These are phyloP conservation scores for Zoanthus solanderi DNA, from an alignment of 92 coral and sea anemone species.

Conservation along the genomic window DNA sequence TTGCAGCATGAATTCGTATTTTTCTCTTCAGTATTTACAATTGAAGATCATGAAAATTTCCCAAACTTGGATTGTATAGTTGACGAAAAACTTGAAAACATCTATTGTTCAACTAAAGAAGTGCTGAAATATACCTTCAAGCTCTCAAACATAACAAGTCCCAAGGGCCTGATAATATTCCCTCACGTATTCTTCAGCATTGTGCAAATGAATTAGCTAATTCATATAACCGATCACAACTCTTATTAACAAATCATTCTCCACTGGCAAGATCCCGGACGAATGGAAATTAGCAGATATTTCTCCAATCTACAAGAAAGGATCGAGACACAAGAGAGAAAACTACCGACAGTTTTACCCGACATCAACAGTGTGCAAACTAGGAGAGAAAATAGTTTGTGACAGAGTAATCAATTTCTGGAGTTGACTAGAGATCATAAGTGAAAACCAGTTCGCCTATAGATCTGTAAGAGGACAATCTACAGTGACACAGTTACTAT, in stretches of 20 bases:
- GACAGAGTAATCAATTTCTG: constrained; percentile 47
- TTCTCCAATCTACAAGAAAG: constrained; percentile 30
- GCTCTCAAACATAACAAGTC: constrained; percentile 58
- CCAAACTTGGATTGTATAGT: not conserved
- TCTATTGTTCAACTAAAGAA: constrained; percentile 33
- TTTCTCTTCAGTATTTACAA: not conserved
- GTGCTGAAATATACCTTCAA: constrained; percentile 50
- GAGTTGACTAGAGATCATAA: constrained; percentile 33
- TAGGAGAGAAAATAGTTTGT: constrained; percentile 56
- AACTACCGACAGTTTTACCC: constrained; percentile 69
- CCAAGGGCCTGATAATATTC: constrained; percentile 50
- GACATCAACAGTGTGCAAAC: constrained; percentile 60
- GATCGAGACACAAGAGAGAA: constrained; percentile 60
- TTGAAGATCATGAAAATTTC: not conserved
- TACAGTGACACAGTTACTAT: constrained; percentile 19
- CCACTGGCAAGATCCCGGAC: constrained; percentile 37
- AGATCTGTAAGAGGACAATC: constrained; percentile 30
- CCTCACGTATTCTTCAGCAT: no score
- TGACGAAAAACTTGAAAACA: constrained; percentile 32
- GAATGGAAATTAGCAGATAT: no score
- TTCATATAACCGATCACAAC: constrained; percentile 21
- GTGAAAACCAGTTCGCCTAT: constrained; percentile 57
- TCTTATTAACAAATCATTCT: constrained; percentile 33
- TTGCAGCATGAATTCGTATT: constrained; percentile 33
- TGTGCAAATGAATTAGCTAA: constrained; percentile 55